Base-by-base conservation (phyloP, 2,113 vertebrate genomes). In the Esox niger region DNA sequence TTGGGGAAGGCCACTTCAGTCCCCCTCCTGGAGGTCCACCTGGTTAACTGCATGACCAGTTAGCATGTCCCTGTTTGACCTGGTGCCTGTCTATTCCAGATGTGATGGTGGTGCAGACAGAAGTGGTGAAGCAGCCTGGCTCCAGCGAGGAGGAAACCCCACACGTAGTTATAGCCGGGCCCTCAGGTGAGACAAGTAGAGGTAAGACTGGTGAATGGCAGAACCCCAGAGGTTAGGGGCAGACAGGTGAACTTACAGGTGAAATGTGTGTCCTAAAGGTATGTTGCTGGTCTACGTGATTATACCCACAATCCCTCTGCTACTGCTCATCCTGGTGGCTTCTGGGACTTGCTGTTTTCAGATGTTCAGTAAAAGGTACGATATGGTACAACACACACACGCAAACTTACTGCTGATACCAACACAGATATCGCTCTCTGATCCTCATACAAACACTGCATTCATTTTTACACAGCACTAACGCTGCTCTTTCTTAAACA, bases 281-380 rank as follows among this genome's bases (percentile, higher is more conserved):
- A 90, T 96, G 91, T 87, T 98, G 87, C 86, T 98, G 87, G 93
- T 99, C 76, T 99, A 98, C 58, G 92, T 98, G 1, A 87, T 97
- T 79, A 96, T 99, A 79, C 96, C 96, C 54, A 96, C 96, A 27
- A 96, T 99, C 83, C 96, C 97, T 1, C 87, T 98, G 62, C 90
- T 99, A 31, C 89, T 98, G 80, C 88, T 99, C 87, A 97, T 98
- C 88, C 77, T 98, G 77, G 95, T 97, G 88, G 97, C 96, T 77
- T 94, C 96, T 73, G 95, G 94, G 65, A 97, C 94, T 4, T 97
- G 95, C 85, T 99, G 95, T 83, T 94, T 95, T 82, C 96, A 97
- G 92, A 95, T 94, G 93, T 64, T 98, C 47, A 92, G 93, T 84
- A 91, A 91, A 87, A 97, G 95, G 95, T 97, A 87, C 60, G 56